Evolutionary conservation across 2,113 vertebrate species (phyloP).

Genomic region (Petromus typicus): DNA sequence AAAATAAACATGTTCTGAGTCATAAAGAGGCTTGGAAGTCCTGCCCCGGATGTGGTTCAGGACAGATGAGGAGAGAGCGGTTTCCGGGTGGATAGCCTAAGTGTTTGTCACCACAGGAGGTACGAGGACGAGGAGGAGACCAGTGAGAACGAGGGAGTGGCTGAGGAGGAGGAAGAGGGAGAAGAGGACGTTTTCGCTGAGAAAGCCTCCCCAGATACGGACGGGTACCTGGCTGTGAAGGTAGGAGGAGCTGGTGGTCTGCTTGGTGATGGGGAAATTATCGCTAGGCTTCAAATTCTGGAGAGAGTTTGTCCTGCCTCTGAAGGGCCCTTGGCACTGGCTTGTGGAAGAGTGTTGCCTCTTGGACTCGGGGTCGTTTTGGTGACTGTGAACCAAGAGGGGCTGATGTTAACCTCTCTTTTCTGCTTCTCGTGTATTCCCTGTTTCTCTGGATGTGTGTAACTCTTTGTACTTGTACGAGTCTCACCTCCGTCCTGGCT

Average conservation of each 20-base stretch:
- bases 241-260: slow-evolving; percentile 6
- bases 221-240: slow-evolving; percentile 53
- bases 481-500: neutral
- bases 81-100: slow-evolving; percentile 5
- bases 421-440: neutral
- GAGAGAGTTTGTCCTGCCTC: neutral
- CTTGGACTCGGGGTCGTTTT: neutral
- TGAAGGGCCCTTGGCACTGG: neutral
- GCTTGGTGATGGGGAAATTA: rapidly evolving
- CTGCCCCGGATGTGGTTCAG: neutral
- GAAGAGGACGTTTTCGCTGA: slow-evolving; percentile 80
- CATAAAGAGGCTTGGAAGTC: neutral
- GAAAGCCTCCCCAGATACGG: slow-evolving; percentile 20
- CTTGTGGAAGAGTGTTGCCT: too few species aligned
- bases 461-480: neutral
- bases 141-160: slow-evolving; percentile 75
- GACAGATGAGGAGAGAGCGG: too few species aligned
- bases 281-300: too few species aligned
- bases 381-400: neutral
- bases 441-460: neutral
- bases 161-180: slow-evolving; percentile 84
- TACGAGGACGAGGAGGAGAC: slow-evolving; percentile 87
- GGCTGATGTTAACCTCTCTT: neutral
- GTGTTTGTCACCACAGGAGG: slow-evolving; percentile 82
- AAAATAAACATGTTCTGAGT: neutral